phyloP scores from a whole-genome alignment of 2,797 vertebrate species.

The Varecia variegata region DNA sequence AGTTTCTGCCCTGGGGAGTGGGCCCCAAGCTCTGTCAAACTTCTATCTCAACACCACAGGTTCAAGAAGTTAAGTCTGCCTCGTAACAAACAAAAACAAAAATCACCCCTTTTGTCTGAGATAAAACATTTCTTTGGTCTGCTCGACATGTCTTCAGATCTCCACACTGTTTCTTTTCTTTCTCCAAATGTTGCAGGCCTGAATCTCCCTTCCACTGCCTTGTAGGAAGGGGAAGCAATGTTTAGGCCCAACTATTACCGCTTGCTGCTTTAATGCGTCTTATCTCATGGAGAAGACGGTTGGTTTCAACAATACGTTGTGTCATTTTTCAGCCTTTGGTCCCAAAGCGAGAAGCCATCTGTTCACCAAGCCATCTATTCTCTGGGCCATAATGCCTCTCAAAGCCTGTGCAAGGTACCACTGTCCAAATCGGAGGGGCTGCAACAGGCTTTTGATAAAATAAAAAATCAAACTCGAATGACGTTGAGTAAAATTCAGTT shows the following conservation, averaged over 20 bases:
- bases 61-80: too few relatives aligned
- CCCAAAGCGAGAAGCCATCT: not conserved
- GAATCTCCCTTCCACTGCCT: not conserved
- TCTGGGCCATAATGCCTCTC: not conserved
- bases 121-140: not conserved
- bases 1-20: not conserved
- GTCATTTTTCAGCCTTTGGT: not conserved
- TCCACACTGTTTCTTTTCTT: not conserved
- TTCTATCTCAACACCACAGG: not conserved
- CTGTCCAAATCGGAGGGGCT: not conserved
- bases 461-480: not conserved
- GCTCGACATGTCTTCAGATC: not conserved
- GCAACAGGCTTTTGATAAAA: not conserved
- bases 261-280: not conserved
- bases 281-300: not conserved
- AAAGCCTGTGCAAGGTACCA: not conserved
- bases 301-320: not conserved
- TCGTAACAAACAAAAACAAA: not conserved
- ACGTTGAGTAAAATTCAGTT: not conserved
- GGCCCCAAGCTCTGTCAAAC: not conserved
- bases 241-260: not conserved
- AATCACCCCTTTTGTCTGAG: not conserved
- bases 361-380: not conserved
- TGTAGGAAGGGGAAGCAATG: not conserved
- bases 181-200: not conserved